Evolutionary conservation across 2,113 vertebrate species (phyloP).

Genomic region (Hemiscyllium ocellatum): DNA sequence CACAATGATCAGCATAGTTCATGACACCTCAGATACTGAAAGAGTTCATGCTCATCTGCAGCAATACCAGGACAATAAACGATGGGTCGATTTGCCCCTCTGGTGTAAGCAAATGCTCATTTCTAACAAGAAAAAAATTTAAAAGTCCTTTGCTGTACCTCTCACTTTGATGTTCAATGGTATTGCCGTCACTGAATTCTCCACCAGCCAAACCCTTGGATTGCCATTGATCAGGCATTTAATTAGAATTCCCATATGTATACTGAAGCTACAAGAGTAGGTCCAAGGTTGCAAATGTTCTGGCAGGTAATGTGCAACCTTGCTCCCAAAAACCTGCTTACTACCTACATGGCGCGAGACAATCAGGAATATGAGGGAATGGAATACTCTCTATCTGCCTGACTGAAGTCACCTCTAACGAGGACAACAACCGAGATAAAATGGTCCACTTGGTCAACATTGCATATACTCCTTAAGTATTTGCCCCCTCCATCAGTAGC

Average conservation of each 20-base stretch:
- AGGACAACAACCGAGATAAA: neutral
- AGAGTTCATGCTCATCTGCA: too few species aligned
- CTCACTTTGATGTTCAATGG: neutral
- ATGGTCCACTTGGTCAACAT: neutral
- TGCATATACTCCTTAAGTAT: neutral
- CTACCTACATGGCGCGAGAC: neutral
- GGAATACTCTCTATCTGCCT: neutral
- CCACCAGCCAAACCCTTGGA: neutral
- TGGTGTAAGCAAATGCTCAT: neutral
- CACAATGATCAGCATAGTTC: too few species aligned
- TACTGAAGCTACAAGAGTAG: neutral
- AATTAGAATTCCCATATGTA: neutral
- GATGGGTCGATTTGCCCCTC: neutral
- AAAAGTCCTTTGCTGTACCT: too few species aligned
- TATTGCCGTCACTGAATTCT: neutral
- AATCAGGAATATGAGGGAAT: neutral
- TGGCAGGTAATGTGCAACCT: neutral
- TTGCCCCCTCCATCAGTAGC: neutral
- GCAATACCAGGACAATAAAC: too few species aligned
- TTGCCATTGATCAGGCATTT: neutral
- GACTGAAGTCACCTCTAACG: too few species aligned
- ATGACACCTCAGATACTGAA: too few species aligned
- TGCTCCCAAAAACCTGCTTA: neutral
- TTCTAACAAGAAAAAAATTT: neutral
- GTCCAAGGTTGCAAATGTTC: neutral